Conservation (phyloP, 2,888 invertebrate species). For the Himalopsyche anomala region DNA sequence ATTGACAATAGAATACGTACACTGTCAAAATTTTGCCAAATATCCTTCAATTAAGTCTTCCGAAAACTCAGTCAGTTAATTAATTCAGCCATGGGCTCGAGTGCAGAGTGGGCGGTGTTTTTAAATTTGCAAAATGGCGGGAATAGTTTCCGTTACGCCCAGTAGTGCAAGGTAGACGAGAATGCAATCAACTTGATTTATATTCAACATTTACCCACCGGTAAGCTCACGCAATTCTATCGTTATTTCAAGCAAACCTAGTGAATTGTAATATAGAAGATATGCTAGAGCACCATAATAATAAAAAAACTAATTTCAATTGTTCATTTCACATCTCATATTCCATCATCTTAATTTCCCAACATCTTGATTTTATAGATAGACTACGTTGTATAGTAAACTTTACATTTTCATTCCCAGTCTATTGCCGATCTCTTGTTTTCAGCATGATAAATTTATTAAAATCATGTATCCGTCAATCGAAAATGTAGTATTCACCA, state of each 20-base stretch:
- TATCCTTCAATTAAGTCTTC: not conserved
- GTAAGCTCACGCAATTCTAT: slow-evolving; percentile 63
- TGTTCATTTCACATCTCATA: too few relatives aligned
- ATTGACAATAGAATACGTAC: too few relatives aligned
- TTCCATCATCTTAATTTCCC: too few relatives aligned
- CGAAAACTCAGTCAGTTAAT: slow-evolving; percentile 24
- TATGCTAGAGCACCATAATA: not conserved
- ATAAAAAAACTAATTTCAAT: too few relatives aligned
- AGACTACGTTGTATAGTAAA: too few relatives aligned
- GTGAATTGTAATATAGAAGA: not conserved
- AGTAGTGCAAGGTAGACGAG: slow-evolving; percentile 63
- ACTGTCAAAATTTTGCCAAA: too few relatives aligned
- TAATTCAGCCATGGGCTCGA: slow-evolving; percentile 28
- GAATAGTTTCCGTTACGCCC: slow-evolving; percentile 63
- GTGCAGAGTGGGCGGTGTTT: slow-evolving; percentile 56
- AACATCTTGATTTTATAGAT: too few relatives aligned
- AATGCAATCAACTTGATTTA: slow-evolving; percentile 78
- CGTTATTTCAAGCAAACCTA: slow-evolving; percentile 61
- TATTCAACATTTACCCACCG: slow-evolving; percentile 73
- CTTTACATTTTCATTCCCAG: too few relatives aligned
- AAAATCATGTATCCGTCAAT: too few relatives aligned
- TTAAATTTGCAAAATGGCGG: slow-evolving; percentile 60
- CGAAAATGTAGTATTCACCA: too few relatives aligned
- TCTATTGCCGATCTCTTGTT: too few relatives aligned
- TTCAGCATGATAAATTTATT: too few relatives aligned